Conservation (phyloP, 2,113 vertebrate genomes). For the Mirza zaza region DNA sequence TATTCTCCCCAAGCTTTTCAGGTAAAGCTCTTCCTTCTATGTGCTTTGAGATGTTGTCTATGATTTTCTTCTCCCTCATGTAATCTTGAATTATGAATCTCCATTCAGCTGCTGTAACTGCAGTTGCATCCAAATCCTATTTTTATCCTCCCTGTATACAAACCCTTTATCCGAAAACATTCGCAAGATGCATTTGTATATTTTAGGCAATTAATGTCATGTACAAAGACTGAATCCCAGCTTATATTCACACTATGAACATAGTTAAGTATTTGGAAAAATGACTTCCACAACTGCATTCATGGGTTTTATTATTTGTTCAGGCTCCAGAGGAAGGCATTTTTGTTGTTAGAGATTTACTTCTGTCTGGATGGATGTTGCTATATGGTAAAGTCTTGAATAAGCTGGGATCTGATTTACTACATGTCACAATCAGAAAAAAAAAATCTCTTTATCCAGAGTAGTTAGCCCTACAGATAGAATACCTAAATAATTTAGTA, state of each 20-base stretch:
- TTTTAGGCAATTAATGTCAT: not conserved
- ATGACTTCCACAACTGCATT: not conserved
- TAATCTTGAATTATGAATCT: not conserved
- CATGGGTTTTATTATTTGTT: conserved; percentile 12
- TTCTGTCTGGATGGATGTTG: not conserved
- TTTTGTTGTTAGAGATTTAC: not conserved
- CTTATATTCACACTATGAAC: not conserved
- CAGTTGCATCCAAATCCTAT: not conserved
- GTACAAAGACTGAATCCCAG: not conserved
- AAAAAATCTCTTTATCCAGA: not conserved
- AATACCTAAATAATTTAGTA: not conserved
- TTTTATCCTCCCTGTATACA: not conserved
- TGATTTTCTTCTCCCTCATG: not conserved
- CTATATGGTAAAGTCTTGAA: not conserved
- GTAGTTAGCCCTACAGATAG: not conserved
- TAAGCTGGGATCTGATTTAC: not conserved
- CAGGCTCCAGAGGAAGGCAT: not conserved
- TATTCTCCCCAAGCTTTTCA: not conserved
- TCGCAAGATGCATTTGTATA: not conserved
- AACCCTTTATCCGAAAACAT: not conserved
- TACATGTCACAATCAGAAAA: not conserved
- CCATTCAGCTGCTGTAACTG: not conserved
- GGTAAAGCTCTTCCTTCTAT: not conserved
- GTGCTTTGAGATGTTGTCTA: not conserved
- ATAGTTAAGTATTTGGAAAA: not conserved